A percentile compares a stretch with the other conserved stretches of the same genome.
These are phyloP conservation scores for Brachypterus glaber DNA, from an alignment of 2,888 invertebrate species.

Conservation along the genomic window DNA sequence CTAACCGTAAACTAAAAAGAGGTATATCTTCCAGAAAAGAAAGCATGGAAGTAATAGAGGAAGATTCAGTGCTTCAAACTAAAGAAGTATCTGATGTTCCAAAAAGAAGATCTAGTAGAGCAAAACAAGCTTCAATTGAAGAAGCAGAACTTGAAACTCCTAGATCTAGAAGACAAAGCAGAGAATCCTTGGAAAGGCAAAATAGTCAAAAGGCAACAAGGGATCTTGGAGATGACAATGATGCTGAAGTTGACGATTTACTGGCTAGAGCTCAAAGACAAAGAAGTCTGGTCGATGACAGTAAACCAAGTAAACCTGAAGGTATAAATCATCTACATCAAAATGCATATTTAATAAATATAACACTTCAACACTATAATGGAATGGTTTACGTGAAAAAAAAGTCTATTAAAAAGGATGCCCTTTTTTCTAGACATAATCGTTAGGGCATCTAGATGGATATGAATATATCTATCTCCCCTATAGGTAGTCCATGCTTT, in stretches of 20 bases:
- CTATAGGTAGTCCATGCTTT: too few species aligned
- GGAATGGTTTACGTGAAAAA: too few species aligned
- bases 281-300: conserved; percentile 60
- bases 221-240: conserved; percentile 45
- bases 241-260: conserved; percentile 54
- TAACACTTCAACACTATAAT: too few species aligned
- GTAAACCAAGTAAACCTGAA: conserved; percentile 44
- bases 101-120: conserved; percentile 24
- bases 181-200: conserved; percentile 13
- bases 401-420: too few species aligned
- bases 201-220: conserved; percentile 18
- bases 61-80: conserved; percentile 28
- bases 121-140: conserved; percentile 26
- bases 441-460: too few species aligned
- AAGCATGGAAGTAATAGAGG: conserved; percentile 18
- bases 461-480: too few species aligned
- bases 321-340: conserved; percentile 27
- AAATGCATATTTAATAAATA: too few species aligned
- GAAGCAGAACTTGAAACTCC: conserved; percentile 23
- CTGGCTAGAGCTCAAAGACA: conserved; percentile 57
- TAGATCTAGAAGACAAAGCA: conserved; percentile 20
- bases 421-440: too few species aligned
- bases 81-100: conserved; percentile 11
- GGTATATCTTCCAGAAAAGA: conserved; percentile 27
- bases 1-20: conserved; percentile 29